Base-by-base conservation (phyloP, 1,140 invertebrate species). In the Paracyclopina nana region DNA sequence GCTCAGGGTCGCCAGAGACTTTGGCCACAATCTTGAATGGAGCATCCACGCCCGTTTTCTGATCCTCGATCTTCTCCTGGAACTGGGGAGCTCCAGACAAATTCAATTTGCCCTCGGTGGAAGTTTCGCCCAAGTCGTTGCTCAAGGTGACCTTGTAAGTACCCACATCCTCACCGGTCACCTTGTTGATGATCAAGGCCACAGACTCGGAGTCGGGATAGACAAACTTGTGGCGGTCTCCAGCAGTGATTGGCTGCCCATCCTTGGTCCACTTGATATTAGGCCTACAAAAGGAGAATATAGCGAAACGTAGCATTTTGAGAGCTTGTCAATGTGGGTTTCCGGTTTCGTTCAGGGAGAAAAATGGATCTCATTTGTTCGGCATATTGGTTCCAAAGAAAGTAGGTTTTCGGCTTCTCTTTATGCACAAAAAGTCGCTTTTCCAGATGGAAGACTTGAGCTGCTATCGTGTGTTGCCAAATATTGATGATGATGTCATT, bases 181-280 rank as follows among this genome's bases (percentile, higher is more conserved):
- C 78, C 59, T 82, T 81, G 66, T 92, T 95, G 38, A 95, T 88
- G 0, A 91, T 77, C 2, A 92, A 65, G 0, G 84, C 82, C 63
- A 87, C 78, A 34, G 71, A 80, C 63, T 94, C 87, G 53, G 88
- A 84, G 61, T 95, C 87, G 56, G 91, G 88, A 68, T 85, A 87
- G 2, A 96, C 68, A 56, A 88, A 77, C 51, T 86, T 85, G 57
- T 83, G 78, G 55, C 80, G 76, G 2, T 78, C 77, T 52, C 81
- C 78, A 9, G 81, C 72, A 55, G 80, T 70, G 14, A 94, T 72
- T 56, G 84, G 74, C 60, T 82, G 72, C 0, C 81, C 83, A 55
- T 86, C 78, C 60, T 88, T 82, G 29, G 74, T 78, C 72, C 72
- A 52, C 18, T 44, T 52, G 25, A 52, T 52, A 43, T 26, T 52